Base-by-base conservation (phyloP, 2,113 vertebrate genomes). In the Gasterosteus aculeatus region DNA sequence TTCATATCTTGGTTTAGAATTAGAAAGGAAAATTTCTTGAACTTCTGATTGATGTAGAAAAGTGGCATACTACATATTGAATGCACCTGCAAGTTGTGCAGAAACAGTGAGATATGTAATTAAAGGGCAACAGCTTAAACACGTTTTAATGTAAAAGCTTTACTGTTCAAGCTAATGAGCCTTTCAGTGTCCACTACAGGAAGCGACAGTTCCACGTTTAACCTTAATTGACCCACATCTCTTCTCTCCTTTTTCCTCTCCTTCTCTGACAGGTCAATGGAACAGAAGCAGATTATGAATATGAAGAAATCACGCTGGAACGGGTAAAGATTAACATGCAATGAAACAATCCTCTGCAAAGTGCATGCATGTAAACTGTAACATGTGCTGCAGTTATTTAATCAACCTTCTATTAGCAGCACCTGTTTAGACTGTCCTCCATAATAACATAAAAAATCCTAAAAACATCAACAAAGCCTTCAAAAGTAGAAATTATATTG, bases 251-350 rank as follows among this genome's bases (percentile, higher is more conserved):
- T 51, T 5, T n/a, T 31, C 9, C 33, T 63, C 18, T 18, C 46
- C 22, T 16, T 83, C 39, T 66, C 42, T 19, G 38, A 58, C 86
- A 91, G 91, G 89, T 78, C 58, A 91, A 92, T 81, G 91, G 91
- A 86, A 92, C 91, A 84, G 91, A 92, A 85, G 91, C 91, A 75
- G 91, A 92, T 79, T 92, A 90, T 88, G 91, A 91, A 61, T 92
- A 91, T 83, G 91, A 92, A 73, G 91, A 92, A 84, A 91, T 92
- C 81, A 89, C 86, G 0, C 78, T 92, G 86, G 91, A 92, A 69
- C 80, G 91, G 91, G 91, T 92, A 89, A 91, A 66, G 70, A 22
- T 42, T n/a, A 5, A 3, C n/a, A 22, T 7, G 8, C 26, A n/a
- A 1, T 26, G 3, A 54, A 51, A 70, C 57, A 58, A 69, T 39